A percentile compares a stretch with the other conserved stretches of the same genome.
phyloP scores from a whole-genome alignment of 2,113 vertebrate genomes.

The Sigmodon hispidus region DNA sequence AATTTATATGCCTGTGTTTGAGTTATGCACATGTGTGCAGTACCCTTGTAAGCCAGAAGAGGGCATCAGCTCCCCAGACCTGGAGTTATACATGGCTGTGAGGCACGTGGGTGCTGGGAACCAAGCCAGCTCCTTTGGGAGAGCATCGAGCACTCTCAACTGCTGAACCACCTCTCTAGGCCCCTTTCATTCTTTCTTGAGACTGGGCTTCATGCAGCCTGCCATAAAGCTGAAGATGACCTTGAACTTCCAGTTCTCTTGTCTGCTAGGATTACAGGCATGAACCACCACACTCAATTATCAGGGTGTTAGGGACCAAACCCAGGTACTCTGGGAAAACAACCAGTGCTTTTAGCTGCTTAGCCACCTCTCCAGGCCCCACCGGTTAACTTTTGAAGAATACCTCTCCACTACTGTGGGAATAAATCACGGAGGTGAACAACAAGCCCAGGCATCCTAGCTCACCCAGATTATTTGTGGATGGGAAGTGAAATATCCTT shows the following conservation, averaged over 20 bases:
- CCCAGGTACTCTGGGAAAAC: not conserved
- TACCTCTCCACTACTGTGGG: not conserved
- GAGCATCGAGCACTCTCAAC: not conserved
- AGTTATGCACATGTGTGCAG: not conserved
- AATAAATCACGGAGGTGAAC: not conserved
- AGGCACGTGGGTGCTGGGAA: not conserved
- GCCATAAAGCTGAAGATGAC: too few species aligned
- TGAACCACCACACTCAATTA: not conserved
- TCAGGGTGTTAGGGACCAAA: not conserved
- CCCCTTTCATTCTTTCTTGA: not conserved
- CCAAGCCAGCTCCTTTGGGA: not conserved
- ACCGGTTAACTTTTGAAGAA: not conserved
- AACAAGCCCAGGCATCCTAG: not conserved
- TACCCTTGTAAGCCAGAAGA: not conserved
- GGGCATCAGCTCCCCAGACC: not conserved
- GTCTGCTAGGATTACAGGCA: not conserved
- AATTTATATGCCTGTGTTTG: not conserved
- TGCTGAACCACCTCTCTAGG: not conserved
- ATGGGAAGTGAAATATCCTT: not conserved
- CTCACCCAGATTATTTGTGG: not conserved
- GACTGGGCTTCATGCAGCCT: not conserved
- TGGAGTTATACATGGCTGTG: not conserved
- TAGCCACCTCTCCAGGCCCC: not conserved
- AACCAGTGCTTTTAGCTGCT: not conserved
- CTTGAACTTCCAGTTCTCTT: not conserved